A percentile compares a stretch with the other conserved stretches of the same genome.
Evolutionary conservation across 2,113 vertebrate genomes (phyloP).

Genomic region (Poicephalus meyeri): DNA sequence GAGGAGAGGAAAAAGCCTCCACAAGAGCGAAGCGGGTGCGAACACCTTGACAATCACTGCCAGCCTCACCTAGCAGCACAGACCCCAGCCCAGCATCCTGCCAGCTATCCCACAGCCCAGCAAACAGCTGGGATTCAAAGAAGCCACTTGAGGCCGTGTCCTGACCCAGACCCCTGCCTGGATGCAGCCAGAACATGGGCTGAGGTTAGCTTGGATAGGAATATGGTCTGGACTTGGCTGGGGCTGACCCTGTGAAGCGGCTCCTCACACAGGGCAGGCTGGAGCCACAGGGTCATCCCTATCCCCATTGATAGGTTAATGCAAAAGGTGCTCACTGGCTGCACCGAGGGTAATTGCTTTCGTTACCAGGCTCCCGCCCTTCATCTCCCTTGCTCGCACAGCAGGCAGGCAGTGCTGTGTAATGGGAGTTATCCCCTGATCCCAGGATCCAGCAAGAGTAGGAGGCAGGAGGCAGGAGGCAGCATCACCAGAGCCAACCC

Average conservation of each 20-base stretch:
- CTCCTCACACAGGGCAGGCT: neutral
- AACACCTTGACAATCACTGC: neutral
- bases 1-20: neutral
- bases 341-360: rapidly evolving
- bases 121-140: neutral
- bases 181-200: neutral
- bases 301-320: rapidly evolving
- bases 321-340: neutral
- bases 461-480: neutral
- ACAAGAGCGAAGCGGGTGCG: neutral
- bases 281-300: neutral
- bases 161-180: neutral
- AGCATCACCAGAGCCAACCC: neutral
- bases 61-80: neutral
- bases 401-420: neutral
- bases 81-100: neutral
- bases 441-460: neutral
- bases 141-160: neutral
- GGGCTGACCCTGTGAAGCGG: neutral
- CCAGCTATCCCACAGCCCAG: neutral
- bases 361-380: neutral
- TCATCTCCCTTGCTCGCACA: neutral
- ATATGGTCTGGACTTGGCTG: neutral
- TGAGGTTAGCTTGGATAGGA: rapidly evolving
- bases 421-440: neutral